These are phyloP conservation scores for Macrotis lagotis DNA, from an alignment of 2,113 vertebrate genomes.

Conservation along the genomic window DNA sequence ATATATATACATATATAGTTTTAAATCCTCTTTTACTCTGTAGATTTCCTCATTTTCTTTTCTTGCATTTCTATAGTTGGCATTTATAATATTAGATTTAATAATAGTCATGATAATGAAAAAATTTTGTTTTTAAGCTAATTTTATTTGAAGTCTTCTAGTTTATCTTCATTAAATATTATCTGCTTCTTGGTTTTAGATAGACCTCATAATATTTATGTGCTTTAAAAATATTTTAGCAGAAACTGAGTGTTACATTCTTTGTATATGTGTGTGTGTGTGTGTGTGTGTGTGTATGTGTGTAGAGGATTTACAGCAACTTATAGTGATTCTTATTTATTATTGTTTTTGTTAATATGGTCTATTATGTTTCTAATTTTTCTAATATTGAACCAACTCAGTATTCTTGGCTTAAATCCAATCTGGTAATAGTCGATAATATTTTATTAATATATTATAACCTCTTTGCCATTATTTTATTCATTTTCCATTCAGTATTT, in stretches of 20 bases:
- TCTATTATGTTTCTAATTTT: background rate
- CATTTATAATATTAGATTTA: background rate
- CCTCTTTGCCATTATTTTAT: background rate
- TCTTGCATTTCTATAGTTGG: background rate
- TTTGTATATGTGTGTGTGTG: too few species aligned
- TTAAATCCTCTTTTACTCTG: background rate
- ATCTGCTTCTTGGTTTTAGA: background rate
- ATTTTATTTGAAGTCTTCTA: background rate
- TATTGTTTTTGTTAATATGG: background rate
- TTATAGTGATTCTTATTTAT: background rate
- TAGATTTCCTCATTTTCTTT: background rate
- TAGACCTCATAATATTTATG: background rate
- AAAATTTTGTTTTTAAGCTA: background rate
- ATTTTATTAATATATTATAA: background rate
- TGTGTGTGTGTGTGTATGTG: too few species aligned
- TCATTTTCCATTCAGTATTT: background rate
- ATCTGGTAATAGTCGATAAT: background rate
- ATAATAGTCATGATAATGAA: background rate
- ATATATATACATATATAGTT: background rate
- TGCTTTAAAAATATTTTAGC: background rate
- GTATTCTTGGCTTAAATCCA: background rate
- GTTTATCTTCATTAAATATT: background rate
- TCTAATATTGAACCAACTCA: background rate
- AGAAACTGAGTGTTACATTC: background rate
- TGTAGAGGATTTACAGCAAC: background rate